phyloP scores from a whole-genome alignment of 2,797 vertebrate genomes.

The Catharus ustulatus region DNA sequence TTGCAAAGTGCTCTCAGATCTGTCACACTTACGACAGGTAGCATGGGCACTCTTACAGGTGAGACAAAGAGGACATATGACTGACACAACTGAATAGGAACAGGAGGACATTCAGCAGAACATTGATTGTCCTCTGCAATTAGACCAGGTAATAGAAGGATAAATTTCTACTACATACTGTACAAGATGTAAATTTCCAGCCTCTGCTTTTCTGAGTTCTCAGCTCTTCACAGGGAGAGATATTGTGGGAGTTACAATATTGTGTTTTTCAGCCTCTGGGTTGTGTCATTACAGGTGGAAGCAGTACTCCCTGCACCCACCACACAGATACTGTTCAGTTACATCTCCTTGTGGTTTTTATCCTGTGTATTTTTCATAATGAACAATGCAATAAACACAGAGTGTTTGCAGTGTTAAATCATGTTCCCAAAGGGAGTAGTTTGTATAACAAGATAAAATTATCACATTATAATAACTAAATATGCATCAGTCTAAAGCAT shows the following conservation, averaged over 20 bases:
- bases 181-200: not conserved
- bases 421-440: constrained; percentile 80
- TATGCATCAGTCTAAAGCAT: constrained; percentile 80
- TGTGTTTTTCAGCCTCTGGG: constrained; percentile 23
- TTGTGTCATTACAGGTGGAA: constrained; percentile 45
- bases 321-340: constrained; percentile 35
- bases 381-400: constrained; percentile 73
- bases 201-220: not conserved
- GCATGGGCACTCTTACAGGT: not conserved
- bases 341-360: constrained; percentile 66
- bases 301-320: constrained; percentile 1
- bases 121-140: not conserved
- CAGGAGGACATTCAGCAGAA: constrained; percentile 5
- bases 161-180: not conserved
- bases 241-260: constrained; percentile 7
- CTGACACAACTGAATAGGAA: not conserved
- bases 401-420: constrained; percentile 78
- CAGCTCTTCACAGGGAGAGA: not conserved
- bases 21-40: not conserved
- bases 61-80: not conserved
- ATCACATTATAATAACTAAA: constrained; percentile 85
- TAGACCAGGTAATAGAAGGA: not conserved
- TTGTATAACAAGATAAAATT: constrained; percentile 81
- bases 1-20: not conserved
- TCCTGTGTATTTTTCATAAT: constrained; percentile 69